phyloP scores from a whole-genome alignment of 2,888 invertebrate genomes.

The Hipparchia sbordonii region DNA sequence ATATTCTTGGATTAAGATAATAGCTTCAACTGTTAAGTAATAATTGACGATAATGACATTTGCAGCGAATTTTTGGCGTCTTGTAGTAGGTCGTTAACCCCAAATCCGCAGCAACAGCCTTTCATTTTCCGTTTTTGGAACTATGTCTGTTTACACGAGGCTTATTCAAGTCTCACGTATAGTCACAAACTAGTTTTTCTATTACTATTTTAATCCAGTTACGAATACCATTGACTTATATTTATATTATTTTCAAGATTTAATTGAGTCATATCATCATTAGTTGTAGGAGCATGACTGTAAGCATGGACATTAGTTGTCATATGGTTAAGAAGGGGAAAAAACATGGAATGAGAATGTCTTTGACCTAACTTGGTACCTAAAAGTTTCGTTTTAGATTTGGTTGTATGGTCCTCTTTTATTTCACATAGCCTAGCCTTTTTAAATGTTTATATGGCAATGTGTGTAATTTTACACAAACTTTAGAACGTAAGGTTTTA shows the following conservation, averaged over 20 bases:
- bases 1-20: constrained; percentile 7
- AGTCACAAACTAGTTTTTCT: constrained; percentile 34
- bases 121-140: constrained; percentile 43
- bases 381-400: neutral
- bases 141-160: constrained; percentile 31
- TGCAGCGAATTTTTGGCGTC: constrained; percentile 39
- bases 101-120: constrained; percentile 38
- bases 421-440: no score
- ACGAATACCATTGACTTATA: neutral
- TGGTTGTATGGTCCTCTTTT: neutral
- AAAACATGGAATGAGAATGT: no score
- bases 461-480: neutral
- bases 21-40: constrained; percentile 40
- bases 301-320: no score
- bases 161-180: constrained; percentile 30
- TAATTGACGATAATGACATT: constrained; percentile 40
- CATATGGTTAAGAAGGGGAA: no score
- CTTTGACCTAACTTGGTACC: no score
- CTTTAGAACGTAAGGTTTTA: neutral
- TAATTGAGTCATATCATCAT: neutral
- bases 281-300: no score
- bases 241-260: neutral
- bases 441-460: no score
- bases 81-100: constrained; percentile 40
- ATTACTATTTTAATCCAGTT: constrained; percentile 23